phyloP scores from a whole-genome alignment of 2,888 invertebrate species.

The Drosophila demipolita region DNA sequence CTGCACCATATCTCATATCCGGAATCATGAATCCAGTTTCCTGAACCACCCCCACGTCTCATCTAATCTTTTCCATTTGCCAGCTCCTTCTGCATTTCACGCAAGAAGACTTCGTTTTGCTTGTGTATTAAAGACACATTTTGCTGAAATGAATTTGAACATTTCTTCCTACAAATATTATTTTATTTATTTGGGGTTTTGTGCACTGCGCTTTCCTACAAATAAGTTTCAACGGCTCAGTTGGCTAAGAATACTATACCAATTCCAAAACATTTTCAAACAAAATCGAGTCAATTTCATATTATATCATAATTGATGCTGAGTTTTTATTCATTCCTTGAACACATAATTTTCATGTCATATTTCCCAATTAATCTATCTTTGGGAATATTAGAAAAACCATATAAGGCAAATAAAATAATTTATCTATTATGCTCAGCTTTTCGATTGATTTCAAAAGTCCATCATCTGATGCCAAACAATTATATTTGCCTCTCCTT shows the following conservation, averaged over 20 bases:
- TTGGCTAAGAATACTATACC: neutral
- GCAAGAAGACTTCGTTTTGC: neutral
- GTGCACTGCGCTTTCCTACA: no score
- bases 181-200: no score
- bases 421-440: neutral
- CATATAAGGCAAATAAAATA: neutral
- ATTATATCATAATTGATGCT: neutral
- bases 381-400: neutral
- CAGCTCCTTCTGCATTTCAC: neutral
- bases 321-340: neutral
- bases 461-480: neutral
- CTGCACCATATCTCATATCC: constrained; percentile 17
- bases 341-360: neutral
- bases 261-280: neutral
- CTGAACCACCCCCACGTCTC: constrained; percentile 34
- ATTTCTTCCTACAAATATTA: no score
- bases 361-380: neutral
- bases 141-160: neutral
- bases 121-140: neutral
- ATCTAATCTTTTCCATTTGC: constrained; percentile 53
- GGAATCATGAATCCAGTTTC: constrained; percentile 35
- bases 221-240: neutral
- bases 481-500: neutral
- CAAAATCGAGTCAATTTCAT: neutral
- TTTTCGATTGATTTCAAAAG: neutral